Evolutionary conservation across 1,140 invertebrate species (phyloP), one percentile per base, ranked within the genome.

Genomic region (Nixonia krombeini): DNA sequence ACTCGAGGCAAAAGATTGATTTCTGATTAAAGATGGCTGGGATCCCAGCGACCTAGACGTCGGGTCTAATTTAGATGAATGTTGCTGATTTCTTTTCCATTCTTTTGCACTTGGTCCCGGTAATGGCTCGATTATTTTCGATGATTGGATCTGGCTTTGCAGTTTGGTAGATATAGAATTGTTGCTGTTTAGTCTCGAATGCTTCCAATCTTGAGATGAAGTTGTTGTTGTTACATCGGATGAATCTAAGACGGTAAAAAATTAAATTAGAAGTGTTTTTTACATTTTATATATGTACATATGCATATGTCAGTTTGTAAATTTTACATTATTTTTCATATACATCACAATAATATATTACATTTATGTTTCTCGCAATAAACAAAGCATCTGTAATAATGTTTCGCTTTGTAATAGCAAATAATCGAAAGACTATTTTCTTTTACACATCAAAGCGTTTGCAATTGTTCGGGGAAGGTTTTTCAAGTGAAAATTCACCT

Each of bases 111-210:
- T 82, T 10, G 81, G 77, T 18, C 78, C 78, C 37, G 81, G 81
- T n/a, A 84, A 59, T 1, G 82, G 80, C 53, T 84, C 83, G 18
- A 84, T 83, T 45, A 84, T 83, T 61, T 74, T 82, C 0, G 74
- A 59, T 0, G 53, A 8, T 40, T 78, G 76, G 0, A 40, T 58
- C 13, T 65, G 72, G 31, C 72, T 40, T 57, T 17, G 33, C 29
- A 28, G 1, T 26, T 29, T 45, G 31, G 6, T 64, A 44, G 40
- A n/a, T n/a, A n/a, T 40, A 38, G 9, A 51, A 15, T 41, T 70
- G 13, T 38, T 58, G 35, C 26, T 46, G 9, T 15, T 65, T 25
- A 42, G 29, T 21, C 66, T 68, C 13, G 28, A 16, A 52, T 38
- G 25, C 18, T 57, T 59, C 41, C 63, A 56, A 9, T 75, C 74